These are phyloP conservation scores for Psix sp. DNA, from an alignment of 1,140 invertebrate genomes.

Conservation along the genomic window DNA sequence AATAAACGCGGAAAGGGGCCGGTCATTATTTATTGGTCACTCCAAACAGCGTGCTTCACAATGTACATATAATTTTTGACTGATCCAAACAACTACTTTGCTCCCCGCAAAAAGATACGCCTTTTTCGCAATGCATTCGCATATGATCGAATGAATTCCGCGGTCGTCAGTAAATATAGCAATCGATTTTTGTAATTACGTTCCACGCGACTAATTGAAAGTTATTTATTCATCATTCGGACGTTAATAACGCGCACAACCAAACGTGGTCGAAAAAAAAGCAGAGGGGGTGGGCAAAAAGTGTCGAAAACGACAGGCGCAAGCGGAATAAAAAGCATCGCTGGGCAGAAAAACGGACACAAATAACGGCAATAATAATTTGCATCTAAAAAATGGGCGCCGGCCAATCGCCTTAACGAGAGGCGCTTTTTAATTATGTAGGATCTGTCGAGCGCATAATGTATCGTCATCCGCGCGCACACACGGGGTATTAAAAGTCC, in stretches of 20 bases:
- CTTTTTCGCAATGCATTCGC: constrained; percentile 57
- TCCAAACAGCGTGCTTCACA: constrained; percentile 58
- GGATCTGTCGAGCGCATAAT: constrained; percentile 48
- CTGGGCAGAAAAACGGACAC: not conserved
- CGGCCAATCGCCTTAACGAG: constrained; percentile 39
- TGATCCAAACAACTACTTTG: constrained; percentile 57
- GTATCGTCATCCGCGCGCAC: constrained; percentile 15
- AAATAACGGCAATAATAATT: constrained; percentile 26
- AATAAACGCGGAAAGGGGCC: constrained; percentile 39
- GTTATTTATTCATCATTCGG: constrained; percentile 60
- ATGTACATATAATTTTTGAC: constrained; percentile 63
- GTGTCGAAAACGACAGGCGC: not conserved
- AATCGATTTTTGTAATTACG: constrained; percentile 63
- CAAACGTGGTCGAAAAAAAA: constrained; percentile 39
- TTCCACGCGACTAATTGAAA: constrained; percentile 60
- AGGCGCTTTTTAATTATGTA: constrained; percentile 67
- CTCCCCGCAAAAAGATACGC: constrained; percentile 49
- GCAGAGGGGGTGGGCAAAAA: constrained; percentile 15
- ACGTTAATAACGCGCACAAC: constrained; percentile 58
- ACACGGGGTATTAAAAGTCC: constrained; percentile 70
- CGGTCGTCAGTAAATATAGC: constrained; percentile 62
- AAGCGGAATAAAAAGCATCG: not conserved
- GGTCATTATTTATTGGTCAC: constrained; percentile 58
- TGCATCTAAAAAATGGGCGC: constrained; percentile 23
- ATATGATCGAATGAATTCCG: constrained; percentile 56